Evolutionary conservation across 2,888 invertebrate genomes (phyloP).

Genomic region (Lingula anatina): DNA sequence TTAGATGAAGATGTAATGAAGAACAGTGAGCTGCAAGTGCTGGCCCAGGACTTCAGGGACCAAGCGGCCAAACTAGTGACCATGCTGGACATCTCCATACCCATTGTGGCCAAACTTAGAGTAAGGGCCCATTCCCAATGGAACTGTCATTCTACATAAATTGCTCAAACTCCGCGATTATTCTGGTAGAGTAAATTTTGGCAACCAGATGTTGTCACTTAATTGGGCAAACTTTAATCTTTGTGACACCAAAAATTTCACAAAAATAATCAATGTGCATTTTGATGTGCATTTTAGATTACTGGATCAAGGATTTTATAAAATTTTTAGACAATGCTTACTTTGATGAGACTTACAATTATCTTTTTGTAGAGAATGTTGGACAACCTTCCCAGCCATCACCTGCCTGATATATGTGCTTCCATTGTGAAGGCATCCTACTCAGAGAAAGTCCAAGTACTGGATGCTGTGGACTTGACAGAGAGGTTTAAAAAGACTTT

Average conservation of each 20-base stretch:
- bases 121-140: no score
- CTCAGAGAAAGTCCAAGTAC: constrained; percentile 53
- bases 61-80: constrained; percentile 51
- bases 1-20: constrained; percentile 25
- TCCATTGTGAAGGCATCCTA: constrained; percentile 54
- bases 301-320: no score
- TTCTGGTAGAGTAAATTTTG: no score
- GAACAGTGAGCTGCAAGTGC: constrained; percentile 39
- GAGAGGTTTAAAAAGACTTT: constrained; percentile 54
- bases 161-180: background rate
- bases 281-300: no score
- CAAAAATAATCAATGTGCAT: no score
- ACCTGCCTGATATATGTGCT: constrained; percentile 54
- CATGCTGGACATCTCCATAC: constrained; percentile 53
- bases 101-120: constrained; percentile 52
- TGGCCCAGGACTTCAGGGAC: constrained; percentile 52
- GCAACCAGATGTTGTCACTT: no score
- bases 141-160: no score
- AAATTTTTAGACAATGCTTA: no score
- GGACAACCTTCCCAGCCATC: constrained; percentile 51
- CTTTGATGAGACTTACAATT: constrained; percentile 52
- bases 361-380: constrained; percentile 46
- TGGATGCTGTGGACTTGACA: constrained; percentile 54
- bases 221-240: no score
- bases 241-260: no score